phyloP scores from a whole-genome alignment of 2,113 vertebrate genomes.

The Odocoileus hemionus region DNA sequence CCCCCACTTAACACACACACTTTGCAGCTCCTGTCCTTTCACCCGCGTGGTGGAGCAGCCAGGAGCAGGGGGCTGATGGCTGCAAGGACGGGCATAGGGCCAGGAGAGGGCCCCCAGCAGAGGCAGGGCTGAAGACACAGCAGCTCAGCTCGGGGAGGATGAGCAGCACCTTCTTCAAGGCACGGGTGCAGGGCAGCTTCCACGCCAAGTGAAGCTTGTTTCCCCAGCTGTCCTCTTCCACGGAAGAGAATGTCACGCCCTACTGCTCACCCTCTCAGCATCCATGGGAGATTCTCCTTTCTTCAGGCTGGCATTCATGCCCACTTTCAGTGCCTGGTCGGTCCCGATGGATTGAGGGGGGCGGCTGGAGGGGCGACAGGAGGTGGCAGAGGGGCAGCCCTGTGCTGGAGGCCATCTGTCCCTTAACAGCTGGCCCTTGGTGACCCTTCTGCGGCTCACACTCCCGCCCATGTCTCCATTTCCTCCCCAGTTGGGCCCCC shows the following conservation, averaged over 20 bases:
- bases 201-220: background rate
- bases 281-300: background rate
- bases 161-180: background rate
- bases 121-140: background rate
- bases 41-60: background rate
- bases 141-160: accelerated
- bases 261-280: background rate
- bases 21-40: background rate
- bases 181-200: background rate
- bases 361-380: background rate
- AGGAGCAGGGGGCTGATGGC: background rate
- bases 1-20: background rate
- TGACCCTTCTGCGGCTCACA: background rate
- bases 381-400: background rate
- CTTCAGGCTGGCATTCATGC: background rate
- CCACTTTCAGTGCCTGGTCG: background rate
- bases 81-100: background rate
- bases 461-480: background rate
- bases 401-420: background rate
- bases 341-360: background rate
- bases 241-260: background rate
- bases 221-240: background rate
- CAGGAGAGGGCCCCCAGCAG: background rate
- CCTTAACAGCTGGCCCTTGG: accelerated
- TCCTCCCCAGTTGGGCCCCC: slow-evolving; percentile 84